Evolutionary conservation across 2,888 invertebrate species (phyloP), one percentile per base, ranked within the genome.

Genomic region (Crioceris asparagi): DNA sequence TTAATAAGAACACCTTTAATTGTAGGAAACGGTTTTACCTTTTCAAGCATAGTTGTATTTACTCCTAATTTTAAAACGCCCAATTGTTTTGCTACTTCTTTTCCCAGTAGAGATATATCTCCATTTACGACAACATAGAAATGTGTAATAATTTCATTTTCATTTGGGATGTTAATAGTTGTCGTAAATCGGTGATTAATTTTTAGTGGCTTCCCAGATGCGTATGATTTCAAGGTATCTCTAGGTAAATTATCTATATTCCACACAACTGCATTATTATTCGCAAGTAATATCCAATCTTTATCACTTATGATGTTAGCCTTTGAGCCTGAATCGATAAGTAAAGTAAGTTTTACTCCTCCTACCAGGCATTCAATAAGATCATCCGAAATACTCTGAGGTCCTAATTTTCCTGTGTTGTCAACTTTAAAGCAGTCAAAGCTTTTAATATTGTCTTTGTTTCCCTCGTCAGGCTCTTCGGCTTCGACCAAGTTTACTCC

Each of bases 31-130:
- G 35, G 17, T 1, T 12, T 29, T 8, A 17, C 8, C 11, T 29
- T 14, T 26, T 41, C 30, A 12, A 41, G 21, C 27, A 33, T 17
- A 25, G 36, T 39, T 23, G 44, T 15, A 15, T 39, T 27, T 14
- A 44, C 8, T n/a, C 48, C 47, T 27, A 50, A 32, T 39, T 45
- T 48, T 29, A 50, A 31, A 18, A 51, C 32, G 16, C 49, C 47
- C 14, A 50, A 27, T 16, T 29, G 36, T 33, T 43, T 42, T 2
- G 48, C 47, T 25, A 45, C 43, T 7, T 46, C 41, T 36, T 45
- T 50, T 23, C 48, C 48, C 16, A 49, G 15, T 11, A 49, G n/a
- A 7, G 46, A 43, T 15, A 42, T 35, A 12, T 39, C 35, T 12
- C 45, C 44, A n/a, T 36, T n/a, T 12, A 40, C 29, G 8, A 48